Conservation (phyloP, 2,797 vertebrate genomes). For the Tapirus indicus region DNA sequence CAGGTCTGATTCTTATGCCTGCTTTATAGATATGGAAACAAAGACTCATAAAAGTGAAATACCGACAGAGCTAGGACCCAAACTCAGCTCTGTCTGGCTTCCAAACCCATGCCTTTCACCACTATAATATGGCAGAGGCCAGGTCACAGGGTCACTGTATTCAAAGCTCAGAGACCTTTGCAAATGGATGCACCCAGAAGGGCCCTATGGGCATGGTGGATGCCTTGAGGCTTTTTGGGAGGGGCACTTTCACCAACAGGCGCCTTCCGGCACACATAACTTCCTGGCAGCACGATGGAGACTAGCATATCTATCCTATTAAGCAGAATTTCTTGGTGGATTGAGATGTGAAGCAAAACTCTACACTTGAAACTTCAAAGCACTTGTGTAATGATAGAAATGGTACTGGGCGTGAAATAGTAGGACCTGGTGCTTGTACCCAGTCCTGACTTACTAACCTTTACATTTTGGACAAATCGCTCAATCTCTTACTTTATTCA, state of each 20-base stretch:
- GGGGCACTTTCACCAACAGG: neutral
- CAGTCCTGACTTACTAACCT: neutral
- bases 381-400: neutral
- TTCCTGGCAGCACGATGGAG: neutral
- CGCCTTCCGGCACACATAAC: neutral
- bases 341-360: slow-evolving; percentile 18
- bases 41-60: neutral
- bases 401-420: neutral
- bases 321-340: neutral
- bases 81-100: neutral
- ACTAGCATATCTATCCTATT: neutral
- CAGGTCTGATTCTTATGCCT: neutral
- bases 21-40: neutral
- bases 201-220: neutral
- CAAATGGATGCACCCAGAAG: neutral
- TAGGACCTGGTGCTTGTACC: neutral
- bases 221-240: neutral
- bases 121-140: neutral
- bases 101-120: neutral
- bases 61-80: neutral
- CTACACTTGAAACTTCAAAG: slow-evolving; percentile 32
- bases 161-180: neutral
- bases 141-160: neutral
- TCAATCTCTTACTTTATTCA: neutral
- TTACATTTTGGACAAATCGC: neutral